Base-by-base conservation (phyloP, 2,797 vertebrate species). In the Bradypodion ventrale region DNA sequence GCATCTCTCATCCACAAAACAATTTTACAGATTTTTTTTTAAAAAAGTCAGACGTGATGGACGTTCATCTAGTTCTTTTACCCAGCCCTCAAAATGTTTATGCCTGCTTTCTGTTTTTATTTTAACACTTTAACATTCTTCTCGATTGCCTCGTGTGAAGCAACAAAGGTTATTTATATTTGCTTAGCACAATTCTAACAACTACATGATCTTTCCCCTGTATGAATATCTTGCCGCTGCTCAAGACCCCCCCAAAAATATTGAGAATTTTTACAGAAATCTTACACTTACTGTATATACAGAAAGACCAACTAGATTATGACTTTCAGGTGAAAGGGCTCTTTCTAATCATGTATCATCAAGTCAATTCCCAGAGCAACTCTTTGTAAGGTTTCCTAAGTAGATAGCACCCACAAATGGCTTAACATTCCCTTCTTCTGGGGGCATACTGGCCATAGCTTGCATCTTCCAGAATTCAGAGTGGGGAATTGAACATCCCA, bases 41-140 rank as follows among this genome's bases (percentile, higher is more conserved):
- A 65, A 15, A 83, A 52, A 76, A 60, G 23, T 63, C 27, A 60
- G 52, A 35, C 29, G n/a, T 32, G 7, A 77, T 72, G 40, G 2
- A 3, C 56, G 72, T 60, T 74, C 10, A 78, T 15, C 56, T 52
- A 66, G 10, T 5, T 3, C 56, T 80, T 42, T 7, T 27, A 9
- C 0, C 3, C 19, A 3, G 10, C 37, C 29, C 27, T n/a, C 21
- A 42, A 35, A 5, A 40, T 52, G 27, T n/a, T 80, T 80, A 80
- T 52, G 15, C 16, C 29, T 19, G 32, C 15, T 37, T 60, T 2
- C 29, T 62, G 3, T 15, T 10, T 5, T 82, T 73, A 42, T 27
- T 1, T 32, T 2, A 52, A 10, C 9, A 27, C 77, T 7, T 25
- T 0, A 0, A 60, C 3, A 4, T 5, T 27, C 3, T 16, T 69